A percentile compares a stretch with the other conserved stretches of the same genome.
phyloP scores from a whole-genome alignment of 1,140 invertebrate species.

The Drosophila pseudoananassae region DNA sequence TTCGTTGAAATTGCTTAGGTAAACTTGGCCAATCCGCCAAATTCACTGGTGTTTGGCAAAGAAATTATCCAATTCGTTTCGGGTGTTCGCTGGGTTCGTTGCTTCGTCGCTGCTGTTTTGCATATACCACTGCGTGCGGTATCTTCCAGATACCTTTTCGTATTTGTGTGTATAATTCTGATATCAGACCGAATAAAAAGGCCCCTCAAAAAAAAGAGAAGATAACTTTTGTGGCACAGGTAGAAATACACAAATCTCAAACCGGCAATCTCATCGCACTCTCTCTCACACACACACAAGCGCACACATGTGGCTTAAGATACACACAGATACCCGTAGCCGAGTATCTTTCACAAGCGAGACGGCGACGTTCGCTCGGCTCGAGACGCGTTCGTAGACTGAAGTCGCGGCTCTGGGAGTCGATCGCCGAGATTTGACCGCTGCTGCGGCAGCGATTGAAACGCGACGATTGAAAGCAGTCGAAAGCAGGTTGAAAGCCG shows the following conservation, averaged over 20 bases:
- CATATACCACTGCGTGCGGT: conserved; percentile 59
- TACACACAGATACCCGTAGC: conserved; percentile 8
- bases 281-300: conserved; percentile 31
- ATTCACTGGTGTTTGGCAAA: conserved; percentile 45
- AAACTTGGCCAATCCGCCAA: conserved; percentile 46
- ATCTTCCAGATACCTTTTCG: conserved; percentile 66
- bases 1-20: conserved; percentile 45
- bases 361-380: conserved; percentile 59
- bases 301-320: conserved; percentile 16
- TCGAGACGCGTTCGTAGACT: conserved; percentile 76
- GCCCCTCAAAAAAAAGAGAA: conserved; percentile 24
- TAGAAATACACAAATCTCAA: conserved; percentile 73
- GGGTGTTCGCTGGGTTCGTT: conserved; percentile 57
- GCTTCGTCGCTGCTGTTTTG: conserved; percentile 63
- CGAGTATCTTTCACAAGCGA: conserved; percentile 34
- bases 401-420: conserved; percentile 44
- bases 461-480: conserved; percentile 58
- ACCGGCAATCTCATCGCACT: conserved; percentile 67
- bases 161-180: conserved; percentile 50
- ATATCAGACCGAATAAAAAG: conserved; percentile 56
- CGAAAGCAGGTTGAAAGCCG: conserved; percentile 51
- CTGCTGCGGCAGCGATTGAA: conserved; percentile 20
- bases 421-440: conserved; percentile 58
- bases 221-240: conserved; percentile 61
- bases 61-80: conserved; percentile 67